A percentile compares a stretch with the other conserved stretches of the same genome.
These are phyloP conservation scores for Denticeps clupeoides DNA, from an alignment of 2,797 vertebrate species.

Conservation along the genomic window DNA sequence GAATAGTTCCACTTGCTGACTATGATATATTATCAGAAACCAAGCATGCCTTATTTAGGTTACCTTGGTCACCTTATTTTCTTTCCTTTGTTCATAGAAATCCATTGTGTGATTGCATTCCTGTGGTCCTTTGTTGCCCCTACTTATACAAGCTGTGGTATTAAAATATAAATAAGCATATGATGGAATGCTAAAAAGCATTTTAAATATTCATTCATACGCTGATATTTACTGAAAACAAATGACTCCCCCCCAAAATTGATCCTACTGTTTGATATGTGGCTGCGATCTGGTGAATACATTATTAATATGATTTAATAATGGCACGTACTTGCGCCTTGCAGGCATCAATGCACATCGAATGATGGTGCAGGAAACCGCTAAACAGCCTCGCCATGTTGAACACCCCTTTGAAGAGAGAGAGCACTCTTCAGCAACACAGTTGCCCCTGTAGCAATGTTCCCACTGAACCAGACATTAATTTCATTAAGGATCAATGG, in stretches of 20 bases:
- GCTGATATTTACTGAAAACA: constrained; percentile 3
- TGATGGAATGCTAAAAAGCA: not conserved
- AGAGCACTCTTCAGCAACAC: constrained; percentile 43
- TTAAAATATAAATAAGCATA: constrained; percentile 1
- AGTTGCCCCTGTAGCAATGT: constrained; percentile 43
- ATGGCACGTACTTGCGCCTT: constrained; percentile 33
- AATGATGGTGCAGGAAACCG: constrained; percentile 32
- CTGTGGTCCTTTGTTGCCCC: not conserved
- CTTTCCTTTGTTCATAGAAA: not conserved
- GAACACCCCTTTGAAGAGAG: constrained; percentile 52
- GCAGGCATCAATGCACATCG: constrained; percentile 41
- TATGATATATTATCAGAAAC: not conserved
- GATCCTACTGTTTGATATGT: constrained; percentile 11
- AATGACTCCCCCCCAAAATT: not conserved
- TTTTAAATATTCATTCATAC: constrained; percentile 2
- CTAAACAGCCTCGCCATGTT: constrained; percentile 40
- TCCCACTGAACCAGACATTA: constrained; percentile 41
- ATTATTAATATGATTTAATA: constrained; percentile 48
- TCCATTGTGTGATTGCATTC: not conserved
- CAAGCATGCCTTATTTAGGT: not conserved
- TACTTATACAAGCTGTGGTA: not conserved
- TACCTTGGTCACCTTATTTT: not conserved
- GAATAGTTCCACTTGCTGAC: not conserved
- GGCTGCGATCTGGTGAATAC: constrained; percentile 35
- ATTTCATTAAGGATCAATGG: constrained; percentile 52